Evolutionary conservation across 2,113 vertebrate genomes (phyloP).

Genomic region (Leucopsar rothschildi): DNA sequence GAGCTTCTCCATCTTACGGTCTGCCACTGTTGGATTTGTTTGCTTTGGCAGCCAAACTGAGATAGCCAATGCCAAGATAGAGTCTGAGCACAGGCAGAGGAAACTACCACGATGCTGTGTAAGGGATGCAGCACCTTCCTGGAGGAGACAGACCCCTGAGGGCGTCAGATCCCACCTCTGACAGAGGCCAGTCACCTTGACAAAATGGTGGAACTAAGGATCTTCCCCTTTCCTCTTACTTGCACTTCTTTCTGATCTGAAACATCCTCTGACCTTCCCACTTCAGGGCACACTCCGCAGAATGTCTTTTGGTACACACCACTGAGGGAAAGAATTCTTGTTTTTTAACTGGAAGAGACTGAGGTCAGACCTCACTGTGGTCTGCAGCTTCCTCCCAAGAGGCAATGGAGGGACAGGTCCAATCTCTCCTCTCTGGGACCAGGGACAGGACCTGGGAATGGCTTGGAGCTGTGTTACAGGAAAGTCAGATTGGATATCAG

Average conservation of each 20-base stretch:
- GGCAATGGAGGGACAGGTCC: background rate
- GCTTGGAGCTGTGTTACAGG: background rate
- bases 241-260: background rate
- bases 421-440: background rate
- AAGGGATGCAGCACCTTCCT: background rate
- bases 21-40: background rate
- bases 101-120: fast-evolving
- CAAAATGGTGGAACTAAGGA: background rate
- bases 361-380: fast-evolving
- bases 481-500: fast-evolving
- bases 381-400: background rate
- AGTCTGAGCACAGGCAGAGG: fast-evolving
- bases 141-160: background rate
- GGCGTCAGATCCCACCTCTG: background rate
- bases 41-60: background rate
- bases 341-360: background rate
- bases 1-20: fast-evolving
- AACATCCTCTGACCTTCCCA: too few relatives aligned
- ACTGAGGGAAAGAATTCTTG: background rate
- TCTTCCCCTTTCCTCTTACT: background rate
- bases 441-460: fast-evolving
- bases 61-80: fast-evolving
- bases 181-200: background rate
- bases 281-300: background rate
- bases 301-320: background rate